phyloP scores from a whole-genome alignment of 2,888 invertebrate species.

The Cosmopolites sordidus region DNA sequence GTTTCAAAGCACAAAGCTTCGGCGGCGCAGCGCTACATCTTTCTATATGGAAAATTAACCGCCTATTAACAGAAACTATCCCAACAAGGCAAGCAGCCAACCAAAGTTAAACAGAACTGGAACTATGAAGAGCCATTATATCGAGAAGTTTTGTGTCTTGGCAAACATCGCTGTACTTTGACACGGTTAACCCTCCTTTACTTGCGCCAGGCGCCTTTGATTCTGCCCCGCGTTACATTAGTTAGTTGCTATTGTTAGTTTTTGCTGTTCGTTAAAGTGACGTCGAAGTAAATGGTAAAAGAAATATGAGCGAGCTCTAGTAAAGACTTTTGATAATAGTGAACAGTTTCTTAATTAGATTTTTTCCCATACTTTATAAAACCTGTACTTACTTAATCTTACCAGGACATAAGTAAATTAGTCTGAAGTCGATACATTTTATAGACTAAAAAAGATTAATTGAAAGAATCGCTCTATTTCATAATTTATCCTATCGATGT shows the following conservation, averaged over 20 bases:
- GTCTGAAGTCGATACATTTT: too few relatives aligned
- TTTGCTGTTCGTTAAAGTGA: not conserved
- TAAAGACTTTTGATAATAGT: too few relatives aligned
- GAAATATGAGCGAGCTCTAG: too few relatives aligned
- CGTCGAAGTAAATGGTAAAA: too few relatives aligned
- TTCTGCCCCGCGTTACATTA: not conserved
- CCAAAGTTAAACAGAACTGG: slow-evolving; percentile 2
- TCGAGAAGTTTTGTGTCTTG: slow-evolving; percentile 4
- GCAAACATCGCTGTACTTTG: not conserved
- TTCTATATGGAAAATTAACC: slow-evolving; percentile 3
- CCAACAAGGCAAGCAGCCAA: slow-evolving; percentile 5
- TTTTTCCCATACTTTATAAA: too few relatives aligned
- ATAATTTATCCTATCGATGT: too few relatives aligned
- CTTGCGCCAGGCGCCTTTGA: not conserved
- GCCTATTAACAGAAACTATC: slow-evolving; percentile 5
- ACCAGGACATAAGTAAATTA: too few relatives aligned
- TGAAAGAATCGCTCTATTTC: too few relatives aligned
- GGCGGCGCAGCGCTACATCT: not conserved
- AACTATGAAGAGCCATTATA: slow-evolving; percentile 3
- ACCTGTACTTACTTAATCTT: too few relatives aligned
- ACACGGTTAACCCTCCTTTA: slow-evolving; percentile 1
- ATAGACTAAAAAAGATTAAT: too few relatives aligned
- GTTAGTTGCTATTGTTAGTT: not conserved
- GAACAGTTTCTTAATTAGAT: too few relatives aligned
- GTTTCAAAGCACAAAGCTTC: too few relatives aligned